These are phyloP conservation scores for Caenorhabditis sp. DNA, from an alignment of 2,888 invertebrate species.

Conservation along the genomic window DNA sequence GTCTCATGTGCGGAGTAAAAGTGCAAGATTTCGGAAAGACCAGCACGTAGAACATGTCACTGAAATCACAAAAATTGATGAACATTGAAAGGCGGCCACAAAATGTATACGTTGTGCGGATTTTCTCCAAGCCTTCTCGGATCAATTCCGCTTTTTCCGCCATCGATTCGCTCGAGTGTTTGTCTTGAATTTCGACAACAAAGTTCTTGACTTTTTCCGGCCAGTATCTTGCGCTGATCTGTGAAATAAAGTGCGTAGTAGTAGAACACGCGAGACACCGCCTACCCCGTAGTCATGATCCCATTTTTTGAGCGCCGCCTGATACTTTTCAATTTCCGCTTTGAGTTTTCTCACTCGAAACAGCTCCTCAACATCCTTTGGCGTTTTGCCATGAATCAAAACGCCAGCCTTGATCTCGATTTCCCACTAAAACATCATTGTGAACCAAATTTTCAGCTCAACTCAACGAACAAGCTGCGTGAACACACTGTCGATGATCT, in stretches of 20 bases:
- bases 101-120: background rate
- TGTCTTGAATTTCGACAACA: slow-evolving; percentile 1
- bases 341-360: background rate
- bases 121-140: background rate
- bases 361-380: background rate
- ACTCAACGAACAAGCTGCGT: background rate
- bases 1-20: background rate
- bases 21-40: background rate
- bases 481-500: background rate
- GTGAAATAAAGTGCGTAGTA: background rate
- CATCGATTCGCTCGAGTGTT: background rate
- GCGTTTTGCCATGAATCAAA: background rate
- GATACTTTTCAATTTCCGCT: background rate
- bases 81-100: background rate
- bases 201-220: slow-evolving; percentile 4
- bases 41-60: slow-evolving; percentile 1
- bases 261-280: background rate
- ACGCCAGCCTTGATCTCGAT: background rate
- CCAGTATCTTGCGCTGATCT: background rate
- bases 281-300: background rate
- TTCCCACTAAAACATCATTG: background rate
- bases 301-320: background rate
- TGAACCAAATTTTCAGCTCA: background rate
- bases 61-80: background rate
- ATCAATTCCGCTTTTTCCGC: background rate